Conservation (phyloP, 2,113 vertebrate genomes). For the Phasianus colchicus region DNA sequence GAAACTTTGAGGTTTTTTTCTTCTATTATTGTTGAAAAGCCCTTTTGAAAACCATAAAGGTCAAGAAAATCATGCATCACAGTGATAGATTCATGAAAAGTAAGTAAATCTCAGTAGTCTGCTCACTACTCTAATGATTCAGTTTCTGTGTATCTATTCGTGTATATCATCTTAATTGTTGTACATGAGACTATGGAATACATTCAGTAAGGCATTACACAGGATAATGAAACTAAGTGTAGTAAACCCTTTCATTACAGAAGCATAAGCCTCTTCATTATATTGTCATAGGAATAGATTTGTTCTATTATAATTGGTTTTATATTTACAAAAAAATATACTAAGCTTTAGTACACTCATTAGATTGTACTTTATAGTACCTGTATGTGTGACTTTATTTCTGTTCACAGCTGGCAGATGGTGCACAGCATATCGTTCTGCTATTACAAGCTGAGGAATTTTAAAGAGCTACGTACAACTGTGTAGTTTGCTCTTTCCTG, state of each 20-base stretch:
- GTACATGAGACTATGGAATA: constrained; percentile 40
- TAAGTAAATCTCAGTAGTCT: not conserved
- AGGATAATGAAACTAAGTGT: constrained; percentile 36
- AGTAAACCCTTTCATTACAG: constrained; percentile 54
- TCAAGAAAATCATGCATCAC: not conserved
- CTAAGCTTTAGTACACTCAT: constrained; percentile 72
- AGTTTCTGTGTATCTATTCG: constrained; percentile 26
- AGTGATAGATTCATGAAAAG: not conserved
- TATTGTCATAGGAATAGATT: constrained; percentile 50
- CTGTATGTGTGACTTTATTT: constrained; percentile 40
- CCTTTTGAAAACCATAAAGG: not conserved
- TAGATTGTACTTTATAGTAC: constrained; percentile 59
- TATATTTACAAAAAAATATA: constrained; percentile 75
- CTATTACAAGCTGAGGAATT: constrained; percentile 35
- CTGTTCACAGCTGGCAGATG: constrained; percentile 63
- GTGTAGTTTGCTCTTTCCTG: not conserved
- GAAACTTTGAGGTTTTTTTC: not conserved
- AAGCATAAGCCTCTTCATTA: constrained; percentile 39
- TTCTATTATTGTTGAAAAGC: not conserved
- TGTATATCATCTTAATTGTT: constrained; percentile 67
- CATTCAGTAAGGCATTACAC: constrained; percentile 33
- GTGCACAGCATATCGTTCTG: constrained; percentile 28
- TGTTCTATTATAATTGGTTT: constrained; percentile 73
- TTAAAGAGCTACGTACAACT: constrained; percentile 28
- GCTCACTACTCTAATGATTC: not conserved